Conservation (phyloP, 2,797 vertebrate genomes). For the Pangasius larnaudii region DNA sequence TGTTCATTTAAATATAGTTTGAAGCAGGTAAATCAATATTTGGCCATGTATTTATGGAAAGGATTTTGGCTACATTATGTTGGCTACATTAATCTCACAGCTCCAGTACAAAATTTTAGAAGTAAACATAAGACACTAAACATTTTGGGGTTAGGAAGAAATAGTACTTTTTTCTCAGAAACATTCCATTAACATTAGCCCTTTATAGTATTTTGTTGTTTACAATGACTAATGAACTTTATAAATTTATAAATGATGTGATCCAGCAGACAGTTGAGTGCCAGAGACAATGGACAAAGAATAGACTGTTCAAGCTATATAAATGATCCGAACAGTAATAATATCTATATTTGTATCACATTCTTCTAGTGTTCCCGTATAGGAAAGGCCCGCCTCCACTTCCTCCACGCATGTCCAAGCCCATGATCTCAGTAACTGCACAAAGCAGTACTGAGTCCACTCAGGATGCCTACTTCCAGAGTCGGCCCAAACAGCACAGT, state of each 20-base stretch:
- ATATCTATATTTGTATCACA: conserved; percentile 20
- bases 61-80: not conserved
- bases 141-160: not conserved
- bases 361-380: conserved; percentile 89
- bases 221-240: not conserved
- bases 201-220: not conserved
- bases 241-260: not conserved
- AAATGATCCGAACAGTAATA: not conserved
- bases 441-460: conserved; percentile 99
- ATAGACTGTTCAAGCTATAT: not conserved
- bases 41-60: not conserved
- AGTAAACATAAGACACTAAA: not conserved
- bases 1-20: not conserved
- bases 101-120: not conserved
- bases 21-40: not conserved
- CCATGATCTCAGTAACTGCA: conserved; percentile 92
- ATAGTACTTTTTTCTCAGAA: not conserved
- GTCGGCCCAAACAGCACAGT: conserved; percentile 80
- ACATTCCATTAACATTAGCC: not conserved
- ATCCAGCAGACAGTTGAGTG: not conserved
- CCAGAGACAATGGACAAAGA: not conserved
- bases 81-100: not conserved
- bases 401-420: conserved; percentile 95
- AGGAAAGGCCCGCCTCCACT: conserved; percentile 95
- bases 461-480: conserved; percentile 90